Conservation (phyloP, 2,888 invertebrate genomes). For the Eristalis arbustorum region DNA sequence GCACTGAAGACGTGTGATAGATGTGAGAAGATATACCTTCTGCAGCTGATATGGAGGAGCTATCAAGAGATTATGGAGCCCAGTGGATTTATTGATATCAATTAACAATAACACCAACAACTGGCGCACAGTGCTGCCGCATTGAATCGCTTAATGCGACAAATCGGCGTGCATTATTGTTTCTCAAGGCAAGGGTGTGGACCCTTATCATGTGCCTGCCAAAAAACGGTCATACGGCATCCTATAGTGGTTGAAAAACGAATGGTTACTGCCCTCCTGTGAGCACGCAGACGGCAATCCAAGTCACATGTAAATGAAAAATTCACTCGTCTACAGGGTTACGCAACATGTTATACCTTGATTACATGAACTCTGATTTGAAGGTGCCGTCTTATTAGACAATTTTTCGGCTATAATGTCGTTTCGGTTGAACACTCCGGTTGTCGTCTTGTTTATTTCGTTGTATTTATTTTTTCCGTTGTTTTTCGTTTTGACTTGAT, state of each 20-base stretch:
- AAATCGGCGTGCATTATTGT: background rate
- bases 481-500: background rate
- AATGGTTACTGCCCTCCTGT: background rate
- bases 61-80: conserved; percentile 21
- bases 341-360: background rate
- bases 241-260: background rate
- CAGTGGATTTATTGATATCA: conserved; percentile 38
- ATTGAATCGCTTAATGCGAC: background rate
- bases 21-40: conserved; percentile 10
- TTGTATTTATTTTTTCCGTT: background rate
- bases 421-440: background rate
- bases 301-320: background rate
- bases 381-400: background rate
- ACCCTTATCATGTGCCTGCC: background rate
- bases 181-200: background rate
- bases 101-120: background rate
- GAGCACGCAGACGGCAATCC: background rate
- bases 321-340: background rate
- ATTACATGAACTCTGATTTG: background rate
- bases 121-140: background rate
- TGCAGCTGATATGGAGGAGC: conserved; percentile 21
- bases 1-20: background rate
- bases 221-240: background rate
- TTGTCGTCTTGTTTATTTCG: background rate
- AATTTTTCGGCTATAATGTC: background rate